phyloP scores from a whole-genome alignment of 1,140 invertebrate species.

The Drosophila tropicalis region DNA sequence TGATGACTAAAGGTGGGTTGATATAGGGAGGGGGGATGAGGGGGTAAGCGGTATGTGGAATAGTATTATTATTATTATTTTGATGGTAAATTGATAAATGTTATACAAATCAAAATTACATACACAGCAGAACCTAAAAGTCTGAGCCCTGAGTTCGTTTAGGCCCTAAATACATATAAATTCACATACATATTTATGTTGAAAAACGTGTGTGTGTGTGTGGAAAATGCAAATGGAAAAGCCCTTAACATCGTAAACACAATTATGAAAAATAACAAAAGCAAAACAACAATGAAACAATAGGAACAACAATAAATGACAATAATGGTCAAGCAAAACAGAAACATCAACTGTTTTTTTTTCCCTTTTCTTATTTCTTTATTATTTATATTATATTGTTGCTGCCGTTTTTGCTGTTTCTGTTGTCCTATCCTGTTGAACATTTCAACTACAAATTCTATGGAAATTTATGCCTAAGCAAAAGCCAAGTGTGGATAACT shows the following conservation, averaged over 20 bases:
- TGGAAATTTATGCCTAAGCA: conserved; percentile 7
- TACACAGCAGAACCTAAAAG: conserved; percentile 39
- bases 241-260: conserved; percentile 9
- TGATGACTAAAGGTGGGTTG: neutral
- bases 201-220: conserved; percentile 20
- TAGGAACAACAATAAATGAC: conserved; percentile 5
- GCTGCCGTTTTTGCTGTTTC: neutral
- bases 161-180: conserved; percentile 22
- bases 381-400: too few relatives aligned
- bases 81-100: conserved; percentile 74
- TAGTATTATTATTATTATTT: conserved; percentile 58
- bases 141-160: neutral
- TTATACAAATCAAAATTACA: conserved; percentile 75
- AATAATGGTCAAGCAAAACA: conserved; percentile 9
- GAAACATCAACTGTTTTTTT: conserved; percentile 6
- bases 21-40: neutral
- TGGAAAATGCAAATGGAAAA: conserved; percentile 12
- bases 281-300: conserved; percentile 5
- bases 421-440: neutral
- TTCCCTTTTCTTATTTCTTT: too few relatives aligned
- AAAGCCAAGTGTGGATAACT: conserved; percentile 2
- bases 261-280: conserved; percentile 14
- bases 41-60: neutral
- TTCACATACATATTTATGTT: neutral
- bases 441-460: conserved; percentile 8